Evolutionary conservation across 2,888 invertebrate genomes (phyloP), one percentile per base, ranked within the genome.

Genomic region (Nymphalis c-album): DNA sequence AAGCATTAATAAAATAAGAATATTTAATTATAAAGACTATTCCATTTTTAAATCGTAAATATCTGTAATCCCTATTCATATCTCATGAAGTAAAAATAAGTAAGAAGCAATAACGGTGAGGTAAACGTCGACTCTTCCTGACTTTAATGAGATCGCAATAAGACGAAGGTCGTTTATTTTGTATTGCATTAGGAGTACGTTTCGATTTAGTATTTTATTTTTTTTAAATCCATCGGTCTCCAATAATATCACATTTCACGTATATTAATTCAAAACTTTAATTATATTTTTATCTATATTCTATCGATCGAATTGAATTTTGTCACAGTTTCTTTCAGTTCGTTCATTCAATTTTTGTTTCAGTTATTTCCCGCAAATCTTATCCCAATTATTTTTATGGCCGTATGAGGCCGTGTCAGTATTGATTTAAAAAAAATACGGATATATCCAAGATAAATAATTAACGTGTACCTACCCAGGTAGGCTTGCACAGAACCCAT

Each of bases 81-180:
- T 8, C 63, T 65, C 67, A 62, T 62, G 68, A 71, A 67, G 70
- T 64, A 73, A 76, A 74, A 76, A 73, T 73, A 71, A 71, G 60
- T 57, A 62, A 48, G 35, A 53, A 62, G 58, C 58, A 68, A 60
- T 69, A 71, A 69, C 73, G 67, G 70, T 68, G 73, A 76, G 79
- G 82, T 82, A 84, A 84, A 82, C 82, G 75, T 79, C 77, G 74
- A 61, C 77, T 89, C 88, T 88, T 88, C 88, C 87, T 85, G 87
- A 80, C 83, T 89, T 88, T 89, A 88, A 88, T 88, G 88, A 88
- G 88, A 85, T 85, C 86, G 82, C 88, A 86, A 86, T 87, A 85
- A 84, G 80, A 81, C 64, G 75, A 66, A 68, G 73, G 69, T 69
- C 65, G 70, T 73, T 71, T 73, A 16, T 70, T 57, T 64, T 69